phyloP scores from a whole-genome alignment of 2,888 invertebrate genomes.

The Dexiosoma caninum region DNA sequence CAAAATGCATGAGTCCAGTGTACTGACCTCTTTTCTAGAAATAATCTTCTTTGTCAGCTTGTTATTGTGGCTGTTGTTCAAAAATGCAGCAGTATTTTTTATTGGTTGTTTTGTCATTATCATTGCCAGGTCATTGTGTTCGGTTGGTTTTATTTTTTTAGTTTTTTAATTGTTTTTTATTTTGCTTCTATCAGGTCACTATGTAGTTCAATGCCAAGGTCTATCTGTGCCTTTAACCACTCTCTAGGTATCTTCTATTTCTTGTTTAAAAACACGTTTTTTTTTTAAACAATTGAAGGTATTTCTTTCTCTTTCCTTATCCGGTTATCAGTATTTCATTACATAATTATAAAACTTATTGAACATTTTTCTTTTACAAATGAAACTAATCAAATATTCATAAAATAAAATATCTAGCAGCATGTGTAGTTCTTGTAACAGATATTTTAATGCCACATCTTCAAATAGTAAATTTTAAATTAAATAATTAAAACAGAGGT shows the following conservation, averaged over 20 bases:
- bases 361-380: background rate
- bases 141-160: background rate
- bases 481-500: too few species aligned
- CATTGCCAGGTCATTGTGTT: conserved; percentile 10
- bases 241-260: background rate
- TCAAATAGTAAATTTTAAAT: too few species aligned
- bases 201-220: conserved; percentile 56
- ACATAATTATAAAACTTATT: conserved; percentile 18
- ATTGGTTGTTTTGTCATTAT: background rate
- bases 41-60: background rate
- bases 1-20: background rate
- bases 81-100: background rate
- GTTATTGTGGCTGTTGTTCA: background rate
- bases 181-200: conserved; percentile 49
- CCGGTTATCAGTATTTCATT: conserved; percentile 42
- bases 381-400: background rate
- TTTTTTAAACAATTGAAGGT: background rate
- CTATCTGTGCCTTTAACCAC: conserved; percentile 7
- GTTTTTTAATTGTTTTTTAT: conserved; percentile 26
- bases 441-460: too few species aligned
- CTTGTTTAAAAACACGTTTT: conserved; percentile 15
- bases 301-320: background rate
- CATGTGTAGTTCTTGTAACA: too few species aligned
- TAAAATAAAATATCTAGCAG: too few species aligned
- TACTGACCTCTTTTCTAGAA: conserved; percentile 24